These are phyloP conservation scores for Xestia ashworthii DNA, from an alignment of 2,888 invertebrate genomes.

Conservation along the genomic window DNA sequence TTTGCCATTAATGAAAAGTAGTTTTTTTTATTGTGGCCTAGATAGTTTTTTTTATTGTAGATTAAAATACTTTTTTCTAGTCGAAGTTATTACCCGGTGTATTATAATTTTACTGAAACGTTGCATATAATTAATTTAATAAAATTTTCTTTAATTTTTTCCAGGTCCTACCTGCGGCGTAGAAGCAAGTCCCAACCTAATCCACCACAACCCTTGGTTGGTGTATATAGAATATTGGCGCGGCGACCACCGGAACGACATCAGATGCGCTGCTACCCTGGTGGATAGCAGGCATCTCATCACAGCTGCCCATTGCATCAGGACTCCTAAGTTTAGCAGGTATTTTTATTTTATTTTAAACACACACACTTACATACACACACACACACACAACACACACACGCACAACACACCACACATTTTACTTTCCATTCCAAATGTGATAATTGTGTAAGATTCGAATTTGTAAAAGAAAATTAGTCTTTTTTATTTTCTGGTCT, in stretches of 20 bases:
- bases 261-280: constrained; percentile 71
- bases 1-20: too few species aligned
- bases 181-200: constrained; percentile 63
- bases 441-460: too few species aligned
- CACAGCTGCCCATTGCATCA: constrained; percentile 76
- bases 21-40: too few species aligned
- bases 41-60: too few species aligned
- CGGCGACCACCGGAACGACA: constrained; percentile 37
- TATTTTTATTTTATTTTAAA: constrained; percentile 7
- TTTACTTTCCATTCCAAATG: too few species aligned
- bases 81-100: too few species aligned
- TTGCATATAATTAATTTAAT: too few species aligned
- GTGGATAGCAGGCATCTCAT: constrained; percentile 67
- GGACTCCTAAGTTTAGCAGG: constrained; percentile 59
- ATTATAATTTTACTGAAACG: too few species aligned
- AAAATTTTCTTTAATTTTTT: neutral
- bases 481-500: neutral
- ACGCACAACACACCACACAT: too few species aligned
- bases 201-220: constrained; percentile 75
- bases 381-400: too few species aligned
- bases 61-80: too few species aligned
- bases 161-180: constrained; percentile 49
- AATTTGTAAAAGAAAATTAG: neutral
- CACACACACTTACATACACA: too few species aligned
- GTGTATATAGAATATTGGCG: constrained; percentile 72